A percentile compares a stretch with the other conserved stretches of the same genome.
Evolutionary conservation across 2,113 vertebrate genomes (phyloP).

Genomic region (Oxyruncus cristatus): DNA sequence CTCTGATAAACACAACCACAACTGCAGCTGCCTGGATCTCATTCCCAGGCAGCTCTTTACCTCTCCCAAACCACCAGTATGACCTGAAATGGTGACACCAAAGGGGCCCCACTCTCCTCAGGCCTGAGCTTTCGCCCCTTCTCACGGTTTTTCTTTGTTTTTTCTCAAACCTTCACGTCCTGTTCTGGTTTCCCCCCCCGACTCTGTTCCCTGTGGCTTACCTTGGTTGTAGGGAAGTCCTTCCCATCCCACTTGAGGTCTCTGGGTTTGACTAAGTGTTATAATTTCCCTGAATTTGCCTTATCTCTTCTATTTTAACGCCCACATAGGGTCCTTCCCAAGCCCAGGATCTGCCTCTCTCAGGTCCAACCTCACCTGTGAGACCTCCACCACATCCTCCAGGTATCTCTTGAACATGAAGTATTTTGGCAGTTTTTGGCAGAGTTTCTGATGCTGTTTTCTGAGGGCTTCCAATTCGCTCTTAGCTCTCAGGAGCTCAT

Average conservation of each 20-base stretch:
- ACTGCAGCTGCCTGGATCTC: neutral
- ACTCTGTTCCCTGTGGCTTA: neutral
- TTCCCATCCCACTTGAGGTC: neutral
- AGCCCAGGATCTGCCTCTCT: neutral
- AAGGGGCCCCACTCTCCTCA: neutral
- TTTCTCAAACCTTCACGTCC: neutral
- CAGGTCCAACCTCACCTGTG: conserved; percentile 39
- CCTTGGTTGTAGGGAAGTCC: neutral
- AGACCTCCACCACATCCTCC: conserved; percentile 74
- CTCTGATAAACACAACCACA: neutral
- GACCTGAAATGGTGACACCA: neutral
- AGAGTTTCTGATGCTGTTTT: conserved; percentile 57
- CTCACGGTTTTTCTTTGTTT: neutral
- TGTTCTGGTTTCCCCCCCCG: neutral
- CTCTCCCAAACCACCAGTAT: neutral
- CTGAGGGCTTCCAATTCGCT: conserved; percentile 45
- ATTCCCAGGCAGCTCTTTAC: neutral
- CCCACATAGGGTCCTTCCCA: accelerated
- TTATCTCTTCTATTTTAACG: neutral
- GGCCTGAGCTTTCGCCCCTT: neutral
- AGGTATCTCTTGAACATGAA: conserved; percentile 75
- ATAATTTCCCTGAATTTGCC: neutral
- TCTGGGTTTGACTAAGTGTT: neutral
- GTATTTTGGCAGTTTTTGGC: conserved; percentile 59
- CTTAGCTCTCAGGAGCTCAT: conserved; percentile 61